Evolutionary conservation across 2,113 vertebrate genomes (phyloP).

Genomic region (Zosterops hypoxanthus): DNA sequence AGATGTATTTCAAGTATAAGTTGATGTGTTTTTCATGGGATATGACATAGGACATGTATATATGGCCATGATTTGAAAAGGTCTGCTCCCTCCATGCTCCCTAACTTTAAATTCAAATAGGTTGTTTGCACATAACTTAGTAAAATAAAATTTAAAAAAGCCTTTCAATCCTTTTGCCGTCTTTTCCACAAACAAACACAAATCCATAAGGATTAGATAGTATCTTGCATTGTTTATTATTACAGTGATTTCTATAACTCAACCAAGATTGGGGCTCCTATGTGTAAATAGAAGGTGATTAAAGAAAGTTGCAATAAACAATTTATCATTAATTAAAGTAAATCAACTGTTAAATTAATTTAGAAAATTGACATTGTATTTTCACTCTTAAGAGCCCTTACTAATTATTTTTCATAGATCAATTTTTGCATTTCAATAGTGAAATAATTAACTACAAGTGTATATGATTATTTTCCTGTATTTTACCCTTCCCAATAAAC

Average conservation of each 20-base stretch:
- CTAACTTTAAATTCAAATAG: neutral
- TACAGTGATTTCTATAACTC: neutral
- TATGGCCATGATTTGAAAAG: neutral
- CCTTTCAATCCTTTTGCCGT: neutral
- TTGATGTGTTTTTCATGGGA: neutral
- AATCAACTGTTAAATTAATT: constrained; percentile 51
- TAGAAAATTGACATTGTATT: constrained; percentile 17
- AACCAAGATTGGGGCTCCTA: neutral
- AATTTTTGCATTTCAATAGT: constrained; percentile 20
- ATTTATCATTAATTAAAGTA: constrained; percentile 30
- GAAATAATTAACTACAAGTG: constrained; percentile 9
- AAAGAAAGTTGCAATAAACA: constrained; percentile 30
- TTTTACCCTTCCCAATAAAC: neutral
- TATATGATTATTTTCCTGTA: neutral
- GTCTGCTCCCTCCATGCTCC: neutral
- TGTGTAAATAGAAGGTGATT: neutral
- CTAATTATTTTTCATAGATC: constrained; percentile 19
- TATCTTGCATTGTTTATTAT: constrained; percentile 11
- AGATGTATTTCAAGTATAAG: neutral
- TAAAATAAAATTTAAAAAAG: neutral
- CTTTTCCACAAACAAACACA: neutral
- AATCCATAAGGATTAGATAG: neutral
- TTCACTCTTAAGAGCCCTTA: neutral
- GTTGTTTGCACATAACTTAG: neutral
- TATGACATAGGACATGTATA: neutral